Evolutionary conservation across 2,797 vertebrate species (phyloP).

Genomic region (Gorsachius magnificus): DNA sequence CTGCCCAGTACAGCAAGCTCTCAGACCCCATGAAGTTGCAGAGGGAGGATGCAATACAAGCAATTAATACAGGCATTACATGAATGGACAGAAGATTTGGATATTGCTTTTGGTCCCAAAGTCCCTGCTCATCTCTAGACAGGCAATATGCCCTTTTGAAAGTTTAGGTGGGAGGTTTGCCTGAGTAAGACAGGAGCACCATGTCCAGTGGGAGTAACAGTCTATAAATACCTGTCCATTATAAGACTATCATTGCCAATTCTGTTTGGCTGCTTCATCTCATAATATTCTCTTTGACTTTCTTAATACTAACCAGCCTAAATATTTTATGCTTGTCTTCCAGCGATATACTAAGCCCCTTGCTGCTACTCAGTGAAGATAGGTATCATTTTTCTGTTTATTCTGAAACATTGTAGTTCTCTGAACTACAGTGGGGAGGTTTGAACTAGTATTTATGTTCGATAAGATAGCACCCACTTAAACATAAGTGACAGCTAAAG

Average conservation of each 20-base stretch:
- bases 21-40: neutral
- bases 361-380: slow-evolving; percentile 26
- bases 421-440: neutral
- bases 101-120: neutral
- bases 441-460: neutral
- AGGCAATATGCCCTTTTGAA: neutral
- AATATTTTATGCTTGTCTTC: slow-evolving; percentile 61
- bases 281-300: slow-evolving; percentile 54
- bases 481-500: neutral
- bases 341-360: slow-evolving; percentile 11
- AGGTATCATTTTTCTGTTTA: slow-evolving; percentile 20
- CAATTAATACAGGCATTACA: neutral
- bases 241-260: slow-evolving; percentile 28
- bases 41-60: neutral
- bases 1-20: neutral
- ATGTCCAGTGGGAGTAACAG: neutral
- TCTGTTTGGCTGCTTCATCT: slow-evolving; percentile 56
- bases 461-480: neutral
- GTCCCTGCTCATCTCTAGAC: neutral
- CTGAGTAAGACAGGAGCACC: neutral
- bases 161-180: slow-evolving; percentile 2
- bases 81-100: neutral
- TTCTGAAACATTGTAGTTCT: slow-evolving; percentile 26
- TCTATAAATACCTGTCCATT: slow-evolving; percentile 45
- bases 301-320: slow-evolving; percentile 51